Evolutionary conservation across 1,140 invertebrate genomes (phyloP), one percentile per base, ranked within the genome.

Genomic region (Antheraea mylitta): DNA sequence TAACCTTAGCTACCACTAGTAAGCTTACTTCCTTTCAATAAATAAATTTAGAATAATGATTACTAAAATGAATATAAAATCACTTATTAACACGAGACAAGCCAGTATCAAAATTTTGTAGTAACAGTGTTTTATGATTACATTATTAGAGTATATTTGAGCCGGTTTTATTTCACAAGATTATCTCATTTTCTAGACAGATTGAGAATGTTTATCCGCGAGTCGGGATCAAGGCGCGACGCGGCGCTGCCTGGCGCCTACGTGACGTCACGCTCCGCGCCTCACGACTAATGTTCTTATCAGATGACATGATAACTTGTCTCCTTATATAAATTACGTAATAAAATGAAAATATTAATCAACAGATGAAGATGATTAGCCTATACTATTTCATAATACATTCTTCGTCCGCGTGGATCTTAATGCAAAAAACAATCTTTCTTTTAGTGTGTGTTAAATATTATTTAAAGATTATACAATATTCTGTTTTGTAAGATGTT

Each of bases 241-340:
- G 30, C 37, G 61, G 18, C 61, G 61, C 61, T 30, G 38, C 22
- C 22, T 7, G 59, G 7, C 30, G 30, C 11, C 61, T n/a, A 63
- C 61, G 61, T 63, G 61, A 63, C 18, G 37, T 18, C 61, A 63
- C 30, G 61, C 61, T 10, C 61, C 61, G 61, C 37, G 22, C 18
- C 22, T 30, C 61, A 63, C 37, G 30, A 37, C 61, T 63, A 63
- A 63, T 63, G 22, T 63, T 18, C 22, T 63, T 37, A 63, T 63
- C 61, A 37, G 16, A 37, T 37, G 13, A 37, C 30, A 37, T 63
- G 22, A 63, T 18, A 30, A 42, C 8, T 16, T 53, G 16, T 53
- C 16, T 53, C 16, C 45, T 53, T 53, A 53, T n/a, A n/a, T 53
- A 53, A 53, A 42, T 42, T 42, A 42, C 11, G 11, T 53, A 53